Percentiles rank a stretch among this genome's conserved stretches.
Conservation (phyloP, 2,888 invertebrate species). For the Drosophila koepferae region DNA sequence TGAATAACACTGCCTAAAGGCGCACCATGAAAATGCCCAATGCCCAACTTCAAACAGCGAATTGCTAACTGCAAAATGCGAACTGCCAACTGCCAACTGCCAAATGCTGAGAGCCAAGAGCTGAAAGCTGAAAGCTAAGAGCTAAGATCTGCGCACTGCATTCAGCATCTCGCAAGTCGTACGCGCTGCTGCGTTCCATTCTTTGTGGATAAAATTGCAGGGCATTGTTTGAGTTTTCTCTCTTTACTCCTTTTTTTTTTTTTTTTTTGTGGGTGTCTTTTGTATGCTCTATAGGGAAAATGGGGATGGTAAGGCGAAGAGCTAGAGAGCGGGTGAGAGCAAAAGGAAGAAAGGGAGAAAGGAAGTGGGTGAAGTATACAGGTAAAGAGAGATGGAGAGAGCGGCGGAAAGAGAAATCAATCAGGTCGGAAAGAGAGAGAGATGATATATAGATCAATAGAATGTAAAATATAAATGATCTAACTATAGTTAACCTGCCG, state of each 20-base stretch:
- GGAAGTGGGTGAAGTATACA: not conserved
- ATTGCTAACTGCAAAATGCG: conserved; percentile 20
- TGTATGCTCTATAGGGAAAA: conserved; percentile 51
- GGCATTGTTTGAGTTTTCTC: conserved; percentile 66
- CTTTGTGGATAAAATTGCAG: conserved; percentile 75
- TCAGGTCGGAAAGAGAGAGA: no score
- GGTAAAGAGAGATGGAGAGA: no score
- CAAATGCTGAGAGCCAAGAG: conserved; percentile 16
- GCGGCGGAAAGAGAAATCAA: not conserved
- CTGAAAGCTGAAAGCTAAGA: conserved; percentile 16
- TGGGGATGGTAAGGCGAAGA: conserved; percentile 17
- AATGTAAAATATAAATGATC: no score
- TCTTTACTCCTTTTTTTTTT: conserved; percentile 41
- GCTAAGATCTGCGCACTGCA: conserved; percentile 18
- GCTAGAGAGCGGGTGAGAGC: no score
- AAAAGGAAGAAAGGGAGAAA: not conserved
- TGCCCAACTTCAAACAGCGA: conserved; percentile 30
- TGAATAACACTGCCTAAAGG: conserved; percentile 68
- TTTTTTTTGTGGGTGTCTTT: conserved; percentile 35
- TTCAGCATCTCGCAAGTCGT: conserved; percentile 39
- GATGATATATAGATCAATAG: no score
- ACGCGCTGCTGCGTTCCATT: conserved; percentile 75
- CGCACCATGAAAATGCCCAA: conserved; percentile 67
- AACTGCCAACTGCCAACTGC: conserved; percentile 30
- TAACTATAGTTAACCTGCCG: no score